A percentile compares a stretch with the other conserved stretches of the same genome.
Conservation (phyloP, 2,113 vertebrate genomes). For the Hassar affinis region DNA sequence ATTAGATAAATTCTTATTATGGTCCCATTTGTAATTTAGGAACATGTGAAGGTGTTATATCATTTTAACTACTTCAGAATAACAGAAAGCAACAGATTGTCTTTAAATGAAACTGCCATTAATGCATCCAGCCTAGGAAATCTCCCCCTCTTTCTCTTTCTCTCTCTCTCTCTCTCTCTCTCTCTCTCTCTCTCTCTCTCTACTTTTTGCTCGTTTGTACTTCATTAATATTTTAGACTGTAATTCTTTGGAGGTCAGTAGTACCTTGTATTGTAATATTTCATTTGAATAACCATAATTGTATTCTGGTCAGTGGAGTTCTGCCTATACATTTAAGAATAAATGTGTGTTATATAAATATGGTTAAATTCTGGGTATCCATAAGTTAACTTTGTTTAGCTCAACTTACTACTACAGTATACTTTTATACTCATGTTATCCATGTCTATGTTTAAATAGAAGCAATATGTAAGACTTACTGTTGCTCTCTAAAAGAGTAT, state of each 20-base stretch:
- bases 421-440: background rate
- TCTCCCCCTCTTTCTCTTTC: no score
- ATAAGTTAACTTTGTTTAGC: constrained; percentile 8
- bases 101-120: background rate
- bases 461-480: background rate
- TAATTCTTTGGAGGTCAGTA: background rate
- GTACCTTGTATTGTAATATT: background rate
- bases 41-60: background rate
- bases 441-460: background rate
- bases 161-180: background rate
- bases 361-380: background rate
- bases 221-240: constrained; percentile 31
- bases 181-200: background rate
- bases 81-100: background rate
- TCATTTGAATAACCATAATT: background rate
- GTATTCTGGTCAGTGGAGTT: background rate
- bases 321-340: background rate
- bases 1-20: background rate
- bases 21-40: background rate
- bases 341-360: background rate
- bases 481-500: background rate
- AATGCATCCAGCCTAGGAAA: background rate
- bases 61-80: background rate
- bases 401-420: background rate
- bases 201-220: constrained; percentile 17